A percentile compares a stretch with the other conserved stretches of the same genome.
phyloP scores from a whole-genome alignment of 1,140 invertebrate genomes.

The Theocolax elegans region DNA sequence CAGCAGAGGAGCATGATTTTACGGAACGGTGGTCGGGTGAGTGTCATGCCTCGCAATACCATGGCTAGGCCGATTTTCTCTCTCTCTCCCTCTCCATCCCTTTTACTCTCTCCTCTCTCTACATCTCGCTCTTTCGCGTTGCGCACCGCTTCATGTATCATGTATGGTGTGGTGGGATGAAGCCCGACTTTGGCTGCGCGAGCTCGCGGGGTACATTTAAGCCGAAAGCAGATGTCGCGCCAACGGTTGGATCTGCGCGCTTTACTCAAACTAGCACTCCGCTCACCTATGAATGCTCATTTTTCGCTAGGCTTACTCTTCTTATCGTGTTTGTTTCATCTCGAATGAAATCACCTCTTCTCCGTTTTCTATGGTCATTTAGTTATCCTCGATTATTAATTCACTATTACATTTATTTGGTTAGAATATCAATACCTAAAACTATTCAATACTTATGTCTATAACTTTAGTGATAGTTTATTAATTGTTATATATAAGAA shows the following conservation, averaged over 20 bases:
- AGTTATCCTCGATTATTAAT: too few species aligned
- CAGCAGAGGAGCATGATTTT: slow-evolving; percentile 56
- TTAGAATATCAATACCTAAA: too few species aligned
- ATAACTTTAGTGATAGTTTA: too few species aligned
- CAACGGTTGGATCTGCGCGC: not conserved
- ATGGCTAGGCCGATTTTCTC: slow-evolving; percentile 3
- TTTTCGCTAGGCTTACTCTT: too few species aligned
- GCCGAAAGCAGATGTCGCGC: slow-evolving; percentile 48
- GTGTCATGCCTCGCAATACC: slow-evolving; percentile 57
- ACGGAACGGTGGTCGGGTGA: slow-evolving; percentile 59
- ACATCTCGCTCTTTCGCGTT: not conserved
- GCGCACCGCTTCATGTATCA: slow-evolving; percentile 57
- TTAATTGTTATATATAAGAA: too few species aligned
- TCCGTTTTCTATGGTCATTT: too few species aligned
- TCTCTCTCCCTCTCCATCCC: not conserved
- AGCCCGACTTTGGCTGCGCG: not conserved
- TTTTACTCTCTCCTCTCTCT: not conserved
- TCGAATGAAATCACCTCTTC: too few species aligned
- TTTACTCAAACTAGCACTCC: too few species aligned
- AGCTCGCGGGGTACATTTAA: slow-evolving; percentile 37
- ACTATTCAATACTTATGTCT: too few species aligned
- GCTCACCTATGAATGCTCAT: too few species aligned
- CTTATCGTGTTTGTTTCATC: too few species aligned
- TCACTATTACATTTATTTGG: too few species aligned
- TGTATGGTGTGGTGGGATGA: slow-evolving; percentile 45